phyloP scores from a whole-genome alignment of 2,888 invertebrate genomes.

The Hipparchia sbordonii region DNA sequence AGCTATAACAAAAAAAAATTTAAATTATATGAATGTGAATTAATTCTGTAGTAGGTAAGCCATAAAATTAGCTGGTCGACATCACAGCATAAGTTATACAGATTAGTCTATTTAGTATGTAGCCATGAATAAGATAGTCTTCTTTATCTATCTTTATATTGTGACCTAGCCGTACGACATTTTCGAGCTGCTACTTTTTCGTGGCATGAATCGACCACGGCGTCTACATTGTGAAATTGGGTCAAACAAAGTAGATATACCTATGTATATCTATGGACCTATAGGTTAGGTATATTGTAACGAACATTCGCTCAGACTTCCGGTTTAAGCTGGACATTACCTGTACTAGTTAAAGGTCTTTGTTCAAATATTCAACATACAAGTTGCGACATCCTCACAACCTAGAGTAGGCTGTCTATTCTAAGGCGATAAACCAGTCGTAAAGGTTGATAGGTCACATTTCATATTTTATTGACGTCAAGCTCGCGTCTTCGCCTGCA shows the following conservation, averaged over 20 bases:
- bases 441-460: neutral
- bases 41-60: no score
- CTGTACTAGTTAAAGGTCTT: neutral
- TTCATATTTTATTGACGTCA: neutral
- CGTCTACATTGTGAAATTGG: slow-evolving; percentile 13
- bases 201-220: neutral
- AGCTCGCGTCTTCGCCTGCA: neutral
- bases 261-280: neutral
- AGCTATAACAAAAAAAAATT: no score
- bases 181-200: slow-evolving; percentile 8
- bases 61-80: neutral
- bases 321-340: slow-evolving; percentile 1
- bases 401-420: slow-evolving; percentile 1
- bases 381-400: neutral
- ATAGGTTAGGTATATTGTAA: neutral
- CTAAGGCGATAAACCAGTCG: neutral
- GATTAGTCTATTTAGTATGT: neutral
- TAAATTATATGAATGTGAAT: no score
- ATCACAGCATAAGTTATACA: no score
- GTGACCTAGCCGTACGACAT: neutral
- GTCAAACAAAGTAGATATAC: slow-evolving; percentile 5
- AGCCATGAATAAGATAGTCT: no score
- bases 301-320: neutral
- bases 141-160: no score
- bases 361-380: slow-evolving; percentile 1